Evolutionary conservation across 2,888 invertebrate species (phyloP).

Genomic region (Lomographa bimaculata): DNA sequence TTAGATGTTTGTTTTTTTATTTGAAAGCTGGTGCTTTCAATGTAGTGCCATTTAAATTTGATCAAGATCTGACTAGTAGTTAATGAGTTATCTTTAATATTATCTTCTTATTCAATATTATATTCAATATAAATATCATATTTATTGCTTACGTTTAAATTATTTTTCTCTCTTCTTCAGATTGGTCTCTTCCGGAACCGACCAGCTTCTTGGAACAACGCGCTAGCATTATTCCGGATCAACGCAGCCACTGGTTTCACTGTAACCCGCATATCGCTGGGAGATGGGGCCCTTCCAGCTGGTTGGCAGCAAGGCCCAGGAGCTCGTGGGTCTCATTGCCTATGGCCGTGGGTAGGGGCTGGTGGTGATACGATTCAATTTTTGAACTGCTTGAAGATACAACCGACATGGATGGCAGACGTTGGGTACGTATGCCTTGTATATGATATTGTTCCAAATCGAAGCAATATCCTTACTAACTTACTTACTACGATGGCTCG

Average conservation of each 20-base stretch:
- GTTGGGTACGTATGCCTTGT: constrained; percentile 65
- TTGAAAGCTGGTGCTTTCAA: too few relatives aligned
- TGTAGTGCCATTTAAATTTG: too few relatives aligned
- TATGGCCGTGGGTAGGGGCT: constrained; percentile 89
- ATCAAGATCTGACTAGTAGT: too few relatives aligned
- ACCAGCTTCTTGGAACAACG: constrained; percentile 67
- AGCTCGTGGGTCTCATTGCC: constrained; percentile 76
- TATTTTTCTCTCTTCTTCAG: constrained; percentile 41
- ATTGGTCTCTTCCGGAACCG: constrained; percentile 66
- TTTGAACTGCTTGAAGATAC: constrained; percentile 89
- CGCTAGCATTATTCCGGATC: constrained; percentile 57
- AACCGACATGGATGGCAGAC: constrained; percentile 94
- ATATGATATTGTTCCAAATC: too few relatives aligned
- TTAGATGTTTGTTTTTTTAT: too few relatives aligned
- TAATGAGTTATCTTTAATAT: too few relatives aligned
- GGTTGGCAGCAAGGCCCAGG: constrained; percentile 81
- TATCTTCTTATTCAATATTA: too few relatives aligned
- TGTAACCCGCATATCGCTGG: constrained; percentile 80
- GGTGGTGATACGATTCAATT: constrained; percentile 84
- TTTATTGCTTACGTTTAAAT: too few relatives aligned
- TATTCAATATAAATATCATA: too few relatives aligned
- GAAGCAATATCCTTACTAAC: too few relatives aligned
- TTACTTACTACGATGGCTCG: too few relatives aligned
- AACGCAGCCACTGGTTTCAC: constrained; percentile 69
- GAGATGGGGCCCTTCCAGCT: constrained; percentile 80